Conservation (phyloP, 2,113 vertebrate species). For the Saimiri boliviensis region DNA sequence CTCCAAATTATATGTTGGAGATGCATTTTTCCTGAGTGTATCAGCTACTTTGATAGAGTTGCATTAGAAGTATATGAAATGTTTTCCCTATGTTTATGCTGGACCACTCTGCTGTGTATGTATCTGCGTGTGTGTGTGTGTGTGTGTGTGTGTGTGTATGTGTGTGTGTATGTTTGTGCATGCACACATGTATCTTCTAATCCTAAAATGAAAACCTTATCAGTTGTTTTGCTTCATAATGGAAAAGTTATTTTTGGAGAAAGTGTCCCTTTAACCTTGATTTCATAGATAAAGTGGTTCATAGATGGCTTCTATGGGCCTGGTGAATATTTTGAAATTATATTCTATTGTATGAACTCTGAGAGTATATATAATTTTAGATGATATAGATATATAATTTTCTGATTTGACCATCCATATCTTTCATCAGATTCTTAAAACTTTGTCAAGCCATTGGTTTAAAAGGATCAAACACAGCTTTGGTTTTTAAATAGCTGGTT, state of each 20-base stretch:
- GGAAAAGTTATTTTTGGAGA: not conserved
- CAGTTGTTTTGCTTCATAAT: not conserved
- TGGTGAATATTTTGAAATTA: not conserved
- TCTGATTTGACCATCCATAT: not conserved
- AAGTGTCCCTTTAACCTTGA: not conserved
- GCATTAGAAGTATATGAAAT: not conserved
- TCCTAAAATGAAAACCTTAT: not conserved
- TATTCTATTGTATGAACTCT: not conserved
- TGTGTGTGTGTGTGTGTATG: not conserved
- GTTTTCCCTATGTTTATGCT: not conserved
- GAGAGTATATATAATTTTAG: not conserved
- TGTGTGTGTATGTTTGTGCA: not conserved
- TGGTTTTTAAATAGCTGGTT: conserved; percentile 36
- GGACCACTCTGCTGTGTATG: not conserved
- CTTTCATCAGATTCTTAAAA: conserved; percentile 44
- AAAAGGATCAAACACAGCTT: not conserved
- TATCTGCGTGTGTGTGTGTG: not conserved
- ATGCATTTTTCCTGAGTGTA: not conserved
- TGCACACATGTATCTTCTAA: not conserved
- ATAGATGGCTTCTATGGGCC: not conserved
- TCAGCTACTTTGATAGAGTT: not conserved
- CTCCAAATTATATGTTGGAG: not conserved
- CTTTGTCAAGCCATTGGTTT: conserved; percentile 36
- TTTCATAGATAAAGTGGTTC: not conserved
- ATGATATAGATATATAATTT: conserved; percentile 19